phyloP scores from a whole-genome alignment of 2,113 vertebrate genomes.

The Neotoma lepida region DNA sequence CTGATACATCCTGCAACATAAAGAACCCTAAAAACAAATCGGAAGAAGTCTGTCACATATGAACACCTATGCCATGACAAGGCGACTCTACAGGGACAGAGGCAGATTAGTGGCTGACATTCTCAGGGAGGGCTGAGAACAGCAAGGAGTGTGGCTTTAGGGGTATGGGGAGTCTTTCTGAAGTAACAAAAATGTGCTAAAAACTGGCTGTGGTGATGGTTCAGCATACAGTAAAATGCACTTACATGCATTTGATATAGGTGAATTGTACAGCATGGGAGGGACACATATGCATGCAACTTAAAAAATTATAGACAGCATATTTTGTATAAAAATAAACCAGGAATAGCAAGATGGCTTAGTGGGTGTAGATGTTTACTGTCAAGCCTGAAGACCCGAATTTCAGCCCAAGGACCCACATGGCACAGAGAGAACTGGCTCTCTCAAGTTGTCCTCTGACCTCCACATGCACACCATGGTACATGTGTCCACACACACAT shows the following conservation, averaged over 20 bases:
- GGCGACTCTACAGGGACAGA: not conserved
- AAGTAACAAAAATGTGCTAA: not conserved
- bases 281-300: conserved; percentile 4
- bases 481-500: not conserved
- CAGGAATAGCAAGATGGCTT: not conserved
- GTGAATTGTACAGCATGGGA: not conserved
- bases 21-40: not conserved
- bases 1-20: not conserved
- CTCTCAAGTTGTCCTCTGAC: not conserved
- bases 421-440: not conserved
- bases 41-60: not conserved
- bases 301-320: not conserved
- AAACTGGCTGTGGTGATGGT: not conserved
- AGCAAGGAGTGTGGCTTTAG: not conserved
- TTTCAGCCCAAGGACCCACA: not conserved
- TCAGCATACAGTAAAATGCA: not conserved
- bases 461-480: not conserved
- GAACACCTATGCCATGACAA: not conserved
- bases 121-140: not conserved
- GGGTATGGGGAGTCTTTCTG: not conserved
- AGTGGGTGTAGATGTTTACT: not conserved
- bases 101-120: not conserved
- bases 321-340: conserved; percentile 53
- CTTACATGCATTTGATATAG: conserved; percentile 17
- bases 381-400: too few relatives aligned